A percentile compares a stretch with the other conserved stretches of the same genome.
phyloP scores from a whole-genome alignment of 2,888 invertebrate species.

The Cerceris ruficornis region DNA sequence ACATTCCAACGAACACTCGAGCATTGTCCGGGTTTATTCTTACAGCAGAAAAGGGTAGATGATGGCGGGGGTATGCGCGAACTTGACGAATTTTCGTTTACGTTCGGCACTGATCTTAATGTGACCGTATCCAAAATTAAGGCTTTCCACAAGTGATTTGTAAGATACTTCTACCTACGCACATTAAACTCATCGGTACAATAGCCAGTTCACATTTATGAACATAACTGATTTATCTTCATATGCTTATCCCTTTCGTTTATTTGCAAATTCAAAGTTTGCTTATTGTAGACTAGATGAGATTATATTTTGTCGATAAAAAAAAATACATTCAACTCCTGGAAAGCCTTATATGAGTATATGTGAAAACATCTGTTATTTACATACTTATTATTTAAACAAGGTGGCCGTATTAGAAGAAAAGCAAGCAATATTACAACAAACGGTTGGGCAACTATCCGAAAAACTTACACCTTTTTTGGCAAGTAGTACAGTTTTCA shows the following conservation, averaged over 20 bases:
- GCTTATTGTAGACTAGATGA: background rate
- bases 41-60: too few species aligned
- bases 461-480: conserved; percentile 71
- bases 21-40: too few species aligned
- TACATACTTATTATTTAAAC: conserved; percentile 31
- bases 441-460: conserved; percentile 72
- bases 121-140: too few species aligned
- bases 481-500: conserved; percentile 62
- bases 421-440: conserved; percentile 73
- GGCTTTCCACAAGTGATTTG: too few species aligned
- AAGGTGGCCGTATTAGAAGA: conserved; percentile 75
- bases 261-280: background rate
- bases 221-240: background rate
- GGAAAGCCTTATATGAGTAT: background rate
- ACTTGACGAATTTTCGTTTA: too few species aligned
- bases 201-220: too few species aligned
- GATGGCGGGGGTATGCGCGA: too few species aligned
- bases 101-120: too few species aligned
- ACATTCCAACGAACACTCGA: background rate
- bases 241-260: background rate
- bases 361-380: background rate
- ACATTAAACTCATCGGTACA: too few species aligned
- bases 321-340: background rate
- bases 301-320: background rate
- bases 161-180: too few species aligned